These are phyloP conservation scores for Sphaerodactylus townsendi DNA, from an alignment of 2,113 vertebrate genomes.

Conservation along the genomic window DNA sequence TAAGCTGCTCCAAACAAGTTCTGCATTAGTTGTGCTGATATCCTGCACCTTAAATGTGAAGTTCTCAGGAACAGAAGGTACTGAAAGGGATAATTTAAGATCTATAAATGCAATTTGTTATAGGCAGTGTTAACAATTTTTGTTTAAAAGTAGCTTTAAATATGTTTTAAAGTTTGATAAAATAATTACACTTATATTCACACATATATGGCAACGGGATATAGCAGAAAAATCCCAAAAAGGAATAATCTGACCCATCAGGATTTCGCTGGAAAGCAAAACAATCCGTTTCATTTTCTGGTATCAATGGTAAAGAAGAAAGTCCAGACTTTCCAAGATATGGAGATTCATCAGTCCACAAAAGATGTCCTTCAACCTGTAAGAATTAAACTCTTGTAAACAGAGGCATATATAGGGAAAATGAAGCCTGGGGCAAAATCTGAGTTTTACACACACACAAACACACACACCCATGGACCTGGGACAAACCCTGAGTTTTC, in stretches of 20 bases:
- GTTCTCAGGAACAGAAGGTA: constrained; percentile 59
- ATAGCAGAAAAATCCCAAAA: constrained; percentile 84
- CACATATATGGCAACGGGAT: constrained; percentile 85
- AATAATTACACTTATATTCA: constrained; percentile 84
- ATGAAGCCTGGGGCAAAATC: no score
- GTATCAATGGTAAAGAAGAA: constrained; percentile 67
- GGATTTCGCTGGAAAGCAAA: constrained; percentile 84
- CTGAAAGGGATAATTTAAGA: constrained; percentile 62
- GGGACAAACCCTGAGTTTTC: no score
- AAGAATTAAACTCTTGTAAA: no score
- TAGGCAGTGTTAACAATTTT: fast-evolving
- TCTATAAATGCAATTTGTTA: background rate
- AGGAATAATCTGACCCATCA: constrained; percentile 78
- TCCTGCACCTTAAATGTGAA: constrained; percentile 67
- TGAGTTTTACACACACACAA: no score
- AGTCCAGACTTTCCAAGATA: constrained; percentile 69
- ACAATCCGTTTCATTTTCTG: constrained; percentile 83
- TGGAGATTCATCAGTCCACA: constrained; percentile 82
- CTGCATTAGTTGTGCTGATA: constrained; percentile 77
- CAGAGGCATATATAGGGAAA: no score
- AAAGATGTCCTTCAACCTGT: constrained; percentile 81
- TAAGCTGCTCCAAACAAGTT: constrained; percentile 75
- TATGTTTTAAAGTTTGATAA: constrained; percentile 13
- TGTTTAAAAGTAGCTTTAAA: background rate
- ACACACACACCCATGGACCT: no score